phyloP scores from a whole-genome alignment of 2,888 invertebrate genomes.

The Cosmia pyralina region DNA sequence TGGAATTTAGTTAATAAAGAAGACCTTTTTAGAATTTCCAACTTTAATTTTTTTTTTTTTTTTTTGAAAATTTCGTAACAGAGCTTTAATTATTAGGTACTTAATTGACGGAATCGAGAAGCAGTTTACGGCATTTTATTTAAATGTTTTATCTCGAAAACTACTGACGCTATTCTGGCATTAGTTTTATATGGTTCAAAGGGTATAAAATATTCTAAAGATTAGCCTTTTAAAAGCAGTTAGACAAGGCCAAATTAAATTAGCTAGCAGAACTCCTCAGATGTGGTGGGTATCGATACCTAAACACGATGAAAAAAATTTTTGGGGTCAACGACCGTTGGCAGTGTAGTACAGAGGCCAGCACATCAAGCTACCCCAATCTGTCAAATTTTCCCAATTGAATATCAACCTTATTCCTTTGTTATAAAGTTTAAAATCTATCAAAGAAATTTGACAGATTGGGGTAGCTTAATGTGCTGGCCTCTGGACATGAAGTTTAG shows the following conservation, averaged over 20 bases:
- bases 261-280: background rate
- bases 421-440: too few species aligned
- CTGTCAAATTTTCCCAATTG: too few species aligned
- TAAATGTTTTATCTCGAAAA: background rate
- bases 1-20: background rate
- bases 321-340: background rate
- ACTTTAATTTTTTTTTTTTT: slow-evolving; percentile 2
- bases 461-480: too few species aligned
- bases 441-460: too few species aligned
- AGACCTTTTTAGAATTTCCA: background rate
- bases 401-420: too few species aligned
- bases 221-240: background rate
- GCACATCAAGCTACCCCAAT: too few species aligned
- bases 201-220: background rate
- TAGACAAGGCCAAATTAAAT: background rate
- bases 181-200: background rate
- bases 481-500: background rate
- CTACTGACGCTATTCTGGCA: slow-evolving; percentile 20
- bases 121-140: background rate
- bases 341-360: too few species aligned
- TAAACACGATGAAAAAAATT: background rate
- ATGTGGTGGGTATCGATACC: background rate
- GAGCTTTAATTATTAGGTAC: background rate
- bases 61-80: slow-evolving; percentile 50
- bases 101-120: slow-evolving; percentile 22